Evolutionary conservation across 2,888 invertebrate species (phyloP), one percentile per base, ranked within the genome.

Genomic region (Cryptocheilus praepositus): DNA sequence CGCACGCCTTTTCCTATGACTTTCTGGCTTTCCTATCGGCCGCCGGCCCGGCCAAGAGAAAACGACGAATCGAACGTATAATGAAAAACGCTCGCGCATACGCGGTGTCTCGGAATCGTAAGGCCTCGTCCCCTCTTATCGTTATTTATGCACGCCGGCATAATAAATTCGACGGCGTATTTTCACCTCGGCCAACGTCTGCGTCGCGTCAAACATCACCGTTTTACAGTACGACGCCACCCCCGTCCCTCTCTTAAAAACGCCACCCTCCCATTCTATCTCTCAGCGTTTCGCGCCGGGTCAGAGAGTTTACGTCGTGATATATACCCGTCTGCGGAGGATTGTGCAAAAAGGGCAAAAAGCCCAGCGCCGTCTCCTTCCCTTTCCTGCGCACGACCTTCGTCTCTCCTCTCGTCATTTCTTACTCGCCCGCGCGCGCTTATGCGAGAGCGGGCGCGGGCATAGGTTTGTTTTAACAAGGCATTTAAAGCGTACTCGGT

Each of bases 401-500:
- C 11, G 7, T 36, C 36, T 36, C 8, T 36, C 36, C 36, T 36
- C 8, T 11, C 36, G 36, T 36, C 36, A 11, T 36, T 36, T 25
- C 25, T 25, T 36, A 36, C 36, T 36, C 36, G 3, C 36, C 8
- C 7, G 15, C 53, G 15, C 25, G 3, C 21, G 3, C 25, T 53
- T 13, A 11, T 22, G 7, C 22, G 5, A 36, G 36, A 53, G 61
- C 18, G 61, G 58, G 64, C 77, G 69, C 80, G 81, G 82, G 86
- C 87, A 87, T 88, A 88, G 88, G 88, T 88, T 88, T 88, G 86
- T 86, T 88, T 88, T 88, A 88, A 88, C 88, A 88, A 88, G 88
- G 85, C 88, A 86, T 88, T 88, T 88, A 88, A 88, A 88, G 87
- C 86, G 85, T 85, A 86, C 88, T 88, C 87, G 86, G 88, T 88